Base-by-base conservation (phyloP, 2,113 vertebrate genomes). In the Hypomesus transpacificus region DNA sequence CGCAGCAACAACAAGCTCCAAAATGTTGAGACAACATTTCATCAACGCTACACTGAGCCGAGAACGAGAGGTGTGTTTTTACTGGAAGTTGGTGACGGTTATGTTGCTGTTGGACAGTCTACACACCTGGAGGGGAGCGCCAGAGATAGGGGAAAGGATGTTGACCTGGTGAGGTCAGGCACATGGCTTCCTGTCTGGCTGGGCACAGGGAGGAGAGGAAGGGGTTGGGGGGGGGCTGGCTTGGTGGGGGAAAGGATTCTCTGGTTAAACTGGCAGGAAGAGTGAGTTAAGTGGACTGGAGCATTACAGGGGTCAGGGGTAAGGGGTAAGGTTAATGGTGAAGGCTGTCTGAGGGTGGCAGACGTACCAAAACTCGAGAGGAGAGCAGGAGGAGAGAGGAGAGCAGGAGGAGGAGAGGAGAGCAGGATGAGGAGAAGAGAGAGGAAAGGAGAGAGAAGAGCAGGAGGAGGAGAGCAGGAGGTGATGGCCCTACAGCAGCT, bases 401-500 rank as follows among this genome's bases (percentile, higher is more conserved):
- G 31, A 34, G 4, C 4, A 34, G 31, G 6, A 7, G 7, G 31
- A 6, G 31, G 31, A 34, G 7, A 34, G 31, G 31, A 34, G 31
- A 34, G 31, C 31, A 34, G 31, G 31, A 34, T 31, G 28, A 31
- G 17, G n/a, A 53, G 17, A 8, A 53, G 17, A 53, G 52, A 53
- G 17, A 3, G 17, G 52, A 53, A 53, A 53, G 17, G 52, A 53
- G 17, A 53, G 17, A 53, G 52, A 8, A 13, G 52, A 16, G 53
- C 0, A 14, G 18, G 53, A 54, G 53, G 3, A 16, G 14, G 18
- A 18, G 53, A 54, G 18, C n/a, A 16, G 4, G 14, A 14, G 97
- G 71, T 98, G 92, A 87, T 99, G 97, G 88, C 96, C 28, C 46
- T 39, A 97, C 64, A 98, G 80, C 39, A 98, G 92, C 81, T 99